These are phyloP conservation scores for Bovichtus diacanthus DNA, from an alignment of 2,797 vertebrate genomes.

Conservation along the genomic window DNA sequence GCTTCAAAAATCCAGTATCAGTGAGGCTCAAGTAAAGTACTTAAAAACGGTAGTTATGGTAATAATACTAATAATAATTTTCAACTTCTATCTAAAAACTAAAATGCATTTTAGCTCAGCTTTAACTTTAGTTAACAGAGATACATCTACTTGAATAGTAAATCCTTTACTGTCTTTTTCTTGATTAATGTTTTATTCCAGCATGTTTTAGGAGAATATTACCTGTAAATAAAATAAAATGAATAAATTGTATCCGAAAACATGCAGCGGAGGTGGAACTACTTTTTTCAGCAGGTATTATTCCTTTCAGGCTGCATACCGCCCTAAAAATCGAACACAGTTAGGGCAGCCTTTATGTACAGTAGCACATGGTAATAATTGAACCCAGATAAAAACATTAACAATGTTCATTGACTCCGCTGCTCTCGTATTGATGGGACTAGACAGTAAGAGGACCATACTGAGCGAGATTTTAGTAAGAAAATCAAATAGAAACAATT, in stretches of 20 bases:
- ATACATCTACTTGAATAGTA: neutral
- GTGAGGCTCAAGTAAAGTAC: neutral
- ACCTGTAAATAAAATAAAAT: neutral
- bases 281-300: too few relatives aligned
- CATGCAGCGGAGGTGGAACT: too few relatives aligned
- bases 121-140: too few relatives aligned
- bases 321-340: too few relatives aligned
- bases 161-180: too few relatives aligned
- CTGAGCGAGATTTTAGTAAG: too few relatives aligned
- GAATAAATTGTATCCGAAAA: too few relatives aligned
- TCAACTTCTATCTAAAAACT: neutral
- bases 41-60: neutral
- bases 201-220: neutral
- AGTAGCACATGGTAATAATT: neutral
- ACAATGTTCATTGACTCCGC: neutral
- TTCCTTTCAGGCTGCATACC: too few relatives aligned
- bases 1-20: rapidly evolving
- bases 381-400: neutral
- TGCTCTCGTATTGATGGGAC: neutral
- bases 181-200: too few relatives aligned
- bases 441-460: neutral
- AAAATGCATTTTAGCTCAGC: neutral
- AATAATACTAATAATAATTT: neutral
- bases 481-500: too few relatives aligned
- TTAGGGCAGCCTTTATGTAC: too few relatives aligned